Base-by-base conservation (phyloP, 1,140 invertebrate species). In the Drosophila dunni region DNA sequence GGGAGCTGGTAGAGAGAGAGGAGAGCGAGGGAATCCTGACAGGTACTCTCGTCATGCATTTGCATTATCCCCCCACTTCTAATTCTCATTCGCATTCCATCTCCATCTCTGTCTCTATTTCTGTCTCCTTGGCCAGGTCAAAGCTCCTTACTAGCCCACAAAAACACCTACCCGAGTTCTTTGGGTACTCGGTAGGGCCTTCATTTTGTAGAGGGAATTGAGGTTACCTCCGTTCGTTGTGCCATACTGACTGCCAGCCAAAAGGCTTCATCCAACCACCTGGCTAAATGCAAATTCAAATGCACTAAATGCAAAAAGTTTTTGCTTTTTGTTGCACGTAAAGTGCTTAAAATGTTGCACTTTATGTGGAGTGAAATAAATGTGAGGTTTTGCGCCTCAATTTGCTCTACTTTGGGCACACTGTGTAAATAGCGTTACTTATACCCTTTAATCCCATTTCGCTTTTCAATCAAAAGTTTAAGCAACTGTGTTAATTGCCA, bases 221-320 rank as follows among this genome's bases (percentile, higher is more conserved):
- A 42, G 71, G 71, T 74, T 74, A 74, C 42, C 57, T 46, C 34
- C 71, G 71, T 74, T 56, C 71, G 71, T 74, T 74, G 71, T 62
- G 65, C 71, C 65, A 36, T 5, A 29, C 24, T 29, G 24, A 29
- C 24, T 29, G 24, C 56, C 61, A 53, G 61, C 61, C 46, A 44
- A 54, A 68, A 40, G 66, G 20, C 48, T 33, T 3, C 33, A 56
- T 29, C 33, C 57, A 68, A 34, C 46, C 66, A 68, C 60, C 58
- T 70, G 56, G 24, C 34, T 68, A 42, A 42, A 42, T 42, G 40
- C 40, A 42, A 42, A 42, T 42, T 42, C 40, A 42, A 42, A 42
- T 13, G 40, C 0, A 29, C 24, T n/a, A 42, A 42, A 42, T 42
- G 56, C 34, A 38, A 48, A 34, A 50, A 33, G 20, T 61, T 13